Evolutionary conservation across 2,888 invertebrate genomes (phyloP).

Genomic region (Diadegma fenestrale): DNA sequence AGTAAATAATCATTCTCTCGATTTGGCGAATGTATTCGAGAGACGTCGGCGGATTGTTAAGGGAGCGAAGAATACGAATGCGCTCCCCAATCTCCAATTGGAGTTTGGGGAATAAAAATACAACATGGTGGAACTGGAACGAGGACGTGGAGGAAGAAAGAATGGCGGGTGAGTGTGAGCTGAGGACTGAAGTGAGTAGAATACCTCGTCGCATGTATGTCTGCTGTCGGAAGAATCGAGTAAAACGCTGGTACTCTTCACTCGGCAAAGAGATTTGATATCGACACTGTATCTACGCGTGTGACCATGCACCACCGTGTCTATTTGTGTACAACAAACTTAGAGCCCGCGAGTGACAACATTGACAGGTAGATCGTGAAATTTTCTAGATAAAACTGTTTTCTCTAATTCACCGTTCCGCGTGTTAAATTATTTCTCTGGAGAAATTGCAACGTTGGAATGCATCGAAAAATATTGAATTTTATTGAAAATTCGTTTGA

Average conservation of each 20-base stretch:
- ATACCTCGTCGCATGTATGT: constrained; percentile 19
- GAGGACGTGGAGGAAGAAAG: constrained; percentile 28
- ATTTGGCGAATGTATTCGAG: constrained; percentile 41
- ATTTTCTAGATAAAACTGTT: neutral
- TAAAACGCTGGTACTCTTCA: constrained; percentile 24
- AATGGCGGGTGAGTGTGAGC: neutral
- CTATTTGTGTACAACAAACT: constrained; percentile 10
- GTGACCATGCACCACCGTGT: neutral
- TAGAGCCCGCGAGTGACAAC: neutral
- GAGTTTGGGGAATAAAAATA: constrained; percentile 24
- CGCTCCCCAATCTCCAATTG: neutral
- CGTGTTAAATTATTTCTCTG: neutral
- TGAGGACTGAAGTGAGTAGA: neutral
- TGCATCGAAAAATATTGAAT: too few relatives aligned
- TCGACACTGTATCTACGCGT: constrained; percentile 5
- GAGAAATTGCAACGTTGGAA: too few relatives aligned
- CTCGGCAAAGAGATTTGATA: constrained; percentile 4
- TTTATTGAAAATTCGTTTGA: too few relatives aligned
- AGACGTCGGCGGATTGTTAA: constrained; percentile 22
- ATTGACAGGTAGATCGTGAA: neutral
- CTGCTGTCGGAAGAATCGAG: constrained; percentile 4
- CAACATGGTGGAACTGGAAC: constrained; percentile 19
- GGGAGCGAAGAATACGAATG: constrained; percentile 40
- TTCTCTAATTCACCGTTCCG: neutral
- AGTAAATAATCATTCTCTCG: constrained; percentile 38